Evolutionary conservation across 2,797 vertebrate species (phyloP).

Genomic region (Phrynocephalus vlangalii): DNA sequence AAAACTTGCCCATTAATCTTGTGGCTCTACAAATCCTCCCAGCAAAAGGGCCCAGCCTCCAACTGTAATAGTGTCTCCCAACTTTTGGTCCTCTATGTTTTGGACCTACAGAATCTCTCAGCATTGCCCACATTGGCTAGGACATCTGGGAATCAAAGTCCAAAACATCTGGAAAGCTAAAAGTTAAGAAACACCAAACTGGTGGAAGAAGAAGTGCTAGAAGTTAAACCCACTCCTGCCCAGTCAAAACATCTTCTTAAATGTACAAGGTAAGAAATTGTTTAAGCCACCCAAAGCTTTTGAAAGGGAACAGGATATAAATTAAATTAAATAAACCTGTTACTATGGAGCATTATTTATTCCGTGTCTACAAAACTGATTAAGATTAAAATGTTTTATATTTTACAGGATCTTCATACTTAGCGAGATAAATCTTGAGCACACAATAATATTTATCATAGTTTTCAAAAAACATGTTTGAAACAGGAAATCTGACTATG

Average conservation of each 20-base stretch:
- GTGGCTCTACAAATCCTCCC: background rate
- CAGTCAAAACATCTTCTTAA: background rate
- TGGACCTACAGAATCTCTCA: too few species aligned
- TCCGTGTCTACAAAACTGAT: constrained; percentile 27
- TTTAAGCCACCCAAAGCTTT: background rate
- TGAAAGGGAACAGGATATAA: background rate
- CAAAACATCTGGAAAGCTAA: too few species aligned
- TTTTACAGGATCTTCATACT: constrained; percentile 27
- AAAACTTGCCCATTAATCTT: background rate
- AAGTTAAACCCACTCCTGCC: background rate
- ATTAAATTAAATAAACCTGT: background rate
- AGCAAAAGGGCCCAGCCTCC: background rate
- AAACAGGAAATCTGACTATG: background rate
- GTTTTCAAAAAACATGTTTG: constrained; percentile 7
- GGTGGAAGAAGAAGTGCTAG: constrained; percentile 20
- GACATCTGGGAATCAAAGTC: too few species aligned
- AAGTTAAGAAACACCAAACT: too few species aligned
- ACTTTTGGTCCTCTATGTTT: too few species aligned
- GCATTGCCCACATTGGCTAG: too few species aligned
- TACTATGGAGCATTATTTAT: background rate
- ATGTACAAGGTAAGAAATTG: background rate
- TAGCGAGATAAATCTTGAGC: constrained; percentile 3
- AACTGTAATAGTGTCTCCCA: background rate
- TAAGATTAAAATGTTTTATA: constrained; percentile 44
- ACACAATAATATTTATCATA: background rate